These are phyloP conservation scores for Idaea biselata DNA, from an alignment of 2,888 invertebrate genomes.

Conservation along the genomic window DNA sequence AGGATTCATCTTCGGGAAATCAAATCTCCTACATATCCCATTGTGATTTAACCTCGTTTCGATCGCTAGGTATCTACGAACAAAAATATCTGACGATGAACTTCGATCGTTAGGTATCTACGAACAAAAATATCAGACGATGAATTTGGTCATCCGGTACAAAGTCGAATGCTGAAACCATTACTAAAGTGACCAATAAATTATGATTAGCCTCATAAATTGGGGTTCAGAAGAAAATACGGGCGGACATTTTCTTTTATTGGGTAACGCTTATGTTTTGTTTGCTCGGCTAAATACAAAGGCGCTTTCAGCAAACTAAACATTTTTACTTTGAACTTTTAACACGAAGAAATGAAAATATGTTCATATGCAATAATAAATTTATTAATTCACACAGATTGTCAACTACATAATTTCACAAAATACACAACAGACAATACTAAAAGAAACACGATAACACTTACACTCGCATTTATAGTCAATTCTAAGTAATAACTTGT, in stretches of 20 bases:
- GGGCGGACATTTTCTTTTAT: neutral
- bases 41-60: conserved; percentile 46
- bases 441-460: conserved; percentile 15
- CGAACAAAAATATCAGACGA: conserved; percentile 5
- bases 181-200: conserved; percentile 8
- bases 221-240: neutral
- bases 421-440: conserved; percentile 19
- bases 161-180: conserved; percentile 6
- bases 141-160: neutral
- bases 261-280: conserved; percentile 3
- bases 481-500: too few species aligned
- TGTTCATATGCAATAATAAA: conserved; percentile 4
- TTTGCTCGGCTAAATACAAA: neutral
- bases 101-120: conserved; percentile 48
- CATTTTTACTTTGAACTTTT: neutral
- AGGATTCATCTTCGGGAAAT: conserved; percentile 45
- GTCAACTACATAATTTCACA: conserved; percentile 8
- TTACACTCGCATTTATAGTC: too few species aligned
- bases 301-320: neutral
- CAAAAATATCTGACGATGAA: neutral
- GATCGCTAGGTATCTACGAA: conserved; percentile 46
- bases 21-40: conserved; percentile 52
- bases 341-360: conserved; percentile 2
- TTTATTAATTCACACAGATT: conserved; percentile 10
- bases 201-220: neutral